Evolutionary conservation across 2,888 invertebrate species (phyloP).

Genomic region (Acronicta leporina): DNA sequence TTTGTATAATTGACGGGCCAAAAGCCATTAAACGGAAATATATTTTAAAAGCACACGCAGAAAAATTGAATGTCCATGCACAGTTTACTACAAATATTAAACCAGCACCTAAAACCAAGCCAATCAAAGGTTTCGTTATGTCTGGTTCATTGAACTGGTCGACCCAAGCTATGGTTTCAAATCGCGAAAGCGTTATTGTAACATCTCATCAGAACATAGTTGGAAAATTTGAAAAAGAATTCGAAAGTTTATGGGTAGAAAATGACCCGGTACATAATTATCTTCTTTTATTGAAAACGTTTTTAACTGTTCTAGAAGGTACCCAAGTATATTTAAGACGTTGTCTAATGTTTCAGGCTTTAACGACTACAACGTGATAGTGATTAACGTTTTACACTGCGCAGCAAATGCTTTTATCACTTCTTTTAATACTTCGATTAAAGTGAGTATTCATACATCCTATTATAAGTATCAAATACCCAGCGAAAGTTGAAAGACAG

Average conservation of each 20-base stretch:
- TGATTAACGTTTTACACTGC: slow-evolving; percentile 12
- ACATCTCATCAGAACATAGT: slow-evolving; percentile 89
- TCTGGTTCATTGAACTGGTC: slow-evolving; percentile 95
- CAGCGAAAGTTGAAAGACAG: too few species aligned
- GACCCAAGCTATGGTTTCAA: slow-evolving; percentile 91
- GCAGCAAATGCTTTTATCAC: not conserved
- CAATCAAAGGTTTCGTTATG: slow-evolving; percentile 86
- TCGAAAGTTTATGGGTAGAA: slow-evolving; percentile 90
- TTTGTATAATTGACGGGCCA: slow-evolving; percentile 91
- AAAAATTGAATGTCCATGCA: slow-evolving; percentile 80
- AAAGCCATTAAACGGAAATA: slow-evolving; percentile 80
- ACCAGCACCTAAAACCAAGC: slow-evolving; percentile 65
- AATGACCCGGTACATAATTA: slow-evolving; percentile 78
- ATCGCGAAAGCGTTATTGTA: slow-evolving; percentile 92
- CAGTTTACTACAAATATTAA: slow-evolving; percentile 66
- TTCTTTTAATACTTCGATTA: not conserved
- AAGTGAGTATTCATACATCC: slow-evolving; percentile 20
- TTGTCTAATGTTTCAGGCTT: slow-evolving; percentile 66
- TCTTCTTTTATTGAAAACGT: not conserved
- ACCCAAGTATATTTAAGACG: not conserved
- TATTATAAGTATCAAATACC: too few species aligned
- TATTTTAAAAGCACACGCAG: slow-evolving; percentile 77
- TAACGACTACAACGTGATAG: slow-evolving; percentile 48
- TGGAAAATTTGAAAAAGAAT: slow-evolving; percentile 88
- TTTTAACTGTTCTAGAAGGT: too few species aligned